Evolutionary conservation across 2,113 vertebrate genomes (phyloP).

Genomic region (Sinosuthora webbiana): DNA sequence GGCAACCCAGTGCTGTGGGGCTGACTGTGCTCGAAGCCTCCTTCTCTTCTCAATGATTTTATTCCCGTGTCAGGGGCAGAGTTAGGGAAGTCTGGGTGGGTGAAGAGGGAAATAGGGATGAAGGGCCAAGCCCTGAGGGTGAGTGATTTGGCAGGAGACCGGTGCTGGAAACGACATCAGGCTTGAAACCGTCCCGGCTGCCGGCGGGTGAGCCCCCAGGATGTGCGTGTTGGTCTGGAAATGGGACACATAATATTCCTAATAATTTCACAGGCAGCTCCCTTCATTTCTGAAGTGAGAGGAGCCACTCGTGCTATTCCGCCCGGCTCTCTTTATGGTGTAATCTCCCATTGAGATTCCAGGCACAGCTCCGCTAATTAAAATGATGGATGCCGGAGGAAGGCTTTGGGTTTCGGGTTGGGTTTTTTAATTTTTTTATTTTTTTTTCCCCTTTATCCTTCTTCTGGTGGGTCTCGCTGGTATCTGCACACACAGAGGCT

Average conservation of each 20-base stretch:
- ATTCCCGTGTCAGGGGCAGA: neutral
- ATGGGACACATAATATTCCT: slow-evolving; percentile 40
- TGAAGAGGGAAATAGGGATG: neutral
- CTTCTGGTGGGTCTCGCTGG: slow-evolving; percentile 13
- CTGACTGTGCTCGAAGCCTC: neutral
- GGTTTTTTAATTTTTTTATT: neutral
- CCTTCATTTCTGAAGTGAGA: slow-evolving; percentile 29
- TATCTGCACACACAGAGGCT: slow-evolving; percentile 27
- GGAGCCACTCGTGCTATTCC: slow-evolving; percentile 39
- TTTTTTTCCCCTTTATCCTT: neutral
- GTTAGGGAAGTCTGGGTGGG: neutral
- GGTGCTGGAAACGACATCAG: neutral
- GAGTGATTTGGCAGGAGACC: fast-evolving
- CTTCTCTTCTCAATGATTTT: fast-evolving
- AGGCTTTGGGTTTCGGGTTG: slow-evolving; percentile 28
- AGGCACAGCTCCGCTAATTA: slow-evolving; percentile 68
- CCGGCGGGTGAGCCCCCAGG: neutral
- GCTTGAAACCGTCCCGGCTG: neutral
- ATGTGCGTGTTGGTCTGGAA: neutral
- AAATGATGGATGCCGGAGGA: slow-evolving; percentile 63
- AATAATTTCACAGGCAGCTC: slow-evolving; percentile 61
- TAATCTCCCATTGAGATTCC: slow-evolving; percentile 70
- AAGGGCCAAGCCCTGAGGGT: neutral
- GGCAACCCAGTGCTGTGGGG: fast-evolving
- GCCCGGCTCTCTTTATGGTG: slow-evolving; percentile 3